Base-by-base conservation (phyloP, 2,797 vertebrate species). In the Spondyliosoma cantharus region DNA sequence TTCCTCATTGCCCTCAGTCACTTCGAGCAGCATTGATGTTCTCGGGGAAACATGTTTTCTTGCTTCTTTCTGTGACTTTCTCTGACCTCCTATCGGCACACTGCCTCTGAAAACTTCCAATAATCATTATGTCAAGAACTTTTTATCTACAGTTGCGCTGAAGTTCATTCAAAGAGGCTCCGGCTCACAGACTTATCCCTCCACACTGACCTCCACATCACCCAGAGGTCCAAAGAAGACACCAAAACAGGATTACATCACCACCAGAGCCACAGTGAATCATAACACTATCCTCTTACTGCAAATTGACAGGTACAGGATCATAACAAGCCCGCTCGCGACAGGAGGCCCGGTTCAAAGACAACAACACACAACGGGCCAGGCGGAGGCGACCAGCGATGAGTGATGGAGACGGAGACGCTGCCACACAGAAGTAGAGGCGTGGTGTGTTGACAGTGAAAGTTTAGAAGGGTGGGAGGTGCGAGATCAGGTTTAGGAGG, bases 401-500 rank as follows among this genome's bases (percentile, higher is more conserved):
- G 70, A 75, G 69, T 6, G 70, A n/a, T 29, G 71, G 73, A 48
- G 53, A 43, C 3, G 29, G 61, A 68, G 56, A 11, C 43, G 46
- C n/a, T 12, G 74, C 82, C 83, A 52, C 78, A 83, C 87, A 81
- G 82, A 81, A 66, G 78, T n/a, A 13, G 50, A 83, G 86, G 83
- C 16, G 62, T 20, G 59, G 65, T 57, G 83, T 93, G 85, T 91
- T 91, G 88, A 91, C 77, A 88, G 85, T 86, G 91, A 17, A 92
- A 93, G 69, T 64, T 64, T 78, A 93, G 89, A 89, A 50, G 85
- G 84, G 85, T 89, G 86, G 76, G 86, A 91, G 78, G 84, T 79
- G 83, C 22, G 84, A 80, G 88, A 83, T 82, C 53, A 3, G 75
- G 68, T 80, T 57, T 1, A 4, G 66, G 46, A 60, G 25, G 64